Evolutionary conservation across 2,797 vertebrate genomes (phyloP).

Genomic region (Botia almorhae): DNA sequence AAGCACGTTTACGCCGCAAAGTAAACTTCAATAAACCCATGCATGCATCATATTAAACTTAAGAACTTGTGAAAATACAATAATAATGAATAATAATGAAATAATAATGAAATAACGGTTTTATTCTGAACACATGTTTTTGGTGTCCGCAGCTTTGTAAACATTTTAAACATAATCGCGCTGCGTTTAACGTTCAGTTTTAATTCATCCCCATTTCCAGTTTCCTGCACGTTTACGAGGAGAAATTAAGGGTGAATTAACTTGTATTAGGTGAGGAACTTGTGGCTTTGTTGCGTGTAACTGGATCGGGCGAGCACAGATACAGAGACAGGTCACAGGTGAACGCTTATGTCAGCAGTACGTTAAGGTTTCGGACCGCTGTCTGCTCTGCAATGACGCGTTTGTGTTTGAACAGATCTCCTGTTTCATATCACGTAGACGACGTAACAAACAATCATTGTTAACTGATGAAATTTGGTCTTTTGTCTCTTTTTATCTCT

Average conservation of each 20-base stretch:
- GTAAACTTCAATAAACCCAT: neutral
- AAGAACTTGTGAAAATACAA: neutral
- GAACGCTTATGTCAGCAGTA: conserved; percentile 67
- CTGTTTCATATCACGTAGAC: conserved; percentile 9
- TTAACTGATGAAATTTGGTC: neutral
- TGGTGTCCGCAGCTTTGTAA: neutral
- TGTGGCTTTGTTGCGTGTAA: conserved; percentile 59
- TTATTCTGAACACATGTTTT: neutral
- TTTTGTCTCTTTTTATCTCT: neutral
- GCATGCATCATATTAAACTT: neutral
- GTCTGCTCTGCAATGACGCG: conserved; percentile 40
- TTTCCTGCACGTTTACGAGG: neutral
- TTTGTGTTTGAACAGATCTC: conserved; percentile 63
- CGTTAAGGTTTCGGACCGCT: conserved; percentile 70
- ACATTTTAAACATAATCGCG: neutral
- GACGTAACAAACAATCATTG: neutral
- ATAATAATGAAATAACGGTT: neutral
- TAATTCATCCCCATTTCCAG: neutral
- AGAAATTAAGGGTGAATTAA: too few relatives aligned
- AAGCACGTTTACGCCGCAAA: neutral
- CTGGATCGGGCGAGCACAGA: conserved; percentile 63
- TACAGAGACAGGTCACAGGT: conserved; percentile 58
- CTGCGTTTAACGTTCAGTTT: conserved; percentile 1
- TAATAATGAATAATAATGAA: neutral
- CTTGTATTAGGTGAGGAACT: conserved; percentile 58